Percentiles rank a stretch among this genome's conserved stretches.
phyloP scores from a whole-genome alignment of 53 echinoderm and acorn worm species.

The Astropecten irregularis region DNA sequence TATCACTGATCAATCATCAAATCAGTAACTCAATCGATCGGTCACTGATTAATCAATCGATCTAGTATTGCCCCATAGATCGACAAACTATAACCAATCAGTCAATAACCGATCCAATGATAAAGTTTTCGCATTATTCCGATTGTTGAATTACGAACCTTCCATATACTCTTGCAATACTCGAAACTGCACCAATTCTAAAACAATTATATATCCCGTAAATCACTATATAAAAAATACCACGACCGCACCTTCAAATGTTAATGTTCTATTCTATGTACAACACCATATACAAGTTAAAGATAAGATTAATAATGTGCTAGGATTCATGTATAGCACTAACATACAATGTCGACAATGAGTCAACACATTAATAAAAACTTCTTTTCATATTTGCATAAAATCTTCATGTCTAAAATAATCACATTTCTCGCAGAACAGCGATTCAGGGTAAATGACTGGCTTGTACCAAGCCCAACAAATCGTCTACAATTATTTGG shows the following conservation, averaged over 20 bases:
- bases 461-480: too few species aligned
- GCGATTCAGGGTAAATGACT: background rate
- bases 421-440: background rate
- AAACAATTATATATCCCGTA: constrained; percentile 6
- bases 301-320: background rate
- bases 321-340: background rate
- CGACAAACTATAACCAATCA: too few species aligned
- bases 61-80: too few species aligned
- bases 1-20: background rate
- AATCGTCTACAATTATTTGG: too few species aligned
- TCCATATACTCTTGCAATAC: background rate
- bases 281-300: constrained; percentile 1
- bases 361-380: background rate
- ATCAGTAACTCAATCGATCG: background rate
- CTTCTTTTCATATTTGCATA: background rate
- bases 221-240: constrained; percentile 26
- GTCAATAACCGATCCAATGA: too few species aligned
- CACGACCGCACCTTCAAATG: constrained; percentile 5
- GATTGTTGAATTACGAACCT: too few species aligned
- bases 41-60: too few species aligned
- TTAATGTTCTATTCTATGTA: constrained; percentile 14
- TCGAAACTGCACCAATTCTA: constrained; percentile 10
- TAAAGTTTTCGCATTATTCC: too few species aligned
- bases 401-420: background rate
- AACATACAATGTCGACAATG: background rate